Evolutionary conservation across 2,888 invertebrate genomes (phyloP), one percentile per base, ranked within the genome.

Genomic region (Drosophila nr. perissopoda): DNA sequence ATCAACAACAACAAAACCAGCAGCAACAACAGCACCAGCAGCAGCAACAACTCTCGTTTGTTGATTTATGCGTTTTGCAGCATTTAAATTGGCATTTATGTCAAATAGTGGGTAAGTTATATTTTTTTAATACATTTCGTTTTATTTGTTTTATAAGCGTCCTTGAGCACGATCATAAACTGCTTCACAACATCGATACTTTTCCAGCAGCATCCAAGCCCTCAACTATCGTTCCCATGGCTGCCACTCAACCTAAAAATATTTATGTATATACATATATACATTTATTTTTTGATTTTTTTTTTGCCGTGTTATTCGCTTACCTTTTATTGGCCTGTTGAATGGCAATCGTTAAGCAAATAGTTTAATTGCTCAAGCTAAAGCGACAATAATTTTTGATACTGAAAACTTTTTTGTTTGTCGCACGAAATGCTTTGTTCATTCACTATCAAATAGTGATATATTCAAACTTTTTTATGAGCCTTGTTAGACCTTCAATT

Each of bases 31-130:
- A 54, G 29, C 64, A 56, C 10, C 56, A 29, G 16, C 54, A 34
- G 21, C 63, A 40, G 11, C 65, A 74, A 38, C 78, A 57, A 52
- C 65, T 42, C 45, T 76, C 65, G 73, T 75, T 67, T 67, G 72
- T 78, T 89, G 91, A 87, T 87, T 91, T 91, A 87, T 91, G 89
- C 89, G 90, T 90, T 91, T 78, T 87, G 83, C 88, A 91, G 91
- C 90, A 91, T 87, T 91, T 87, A 83, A 90, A 89, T 88, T 91
- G 87, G 91, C 90, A 91, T 87, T 87, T 87, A 90, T 87, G 91
- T 90, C 87, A 89, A 90, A 82, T 72, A 38, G 69, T 74, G 85
- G 88, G 90, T 81, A 84, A 87, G 71, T 72, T 84, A 89, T 89
- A 90, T 81, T 85, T 86, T 83, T 87, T 76, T 74, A 78, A 90